Conservation (phyloP, 64 coral and sea anemone species). For the Pocillopora verrucosa region DNA sequence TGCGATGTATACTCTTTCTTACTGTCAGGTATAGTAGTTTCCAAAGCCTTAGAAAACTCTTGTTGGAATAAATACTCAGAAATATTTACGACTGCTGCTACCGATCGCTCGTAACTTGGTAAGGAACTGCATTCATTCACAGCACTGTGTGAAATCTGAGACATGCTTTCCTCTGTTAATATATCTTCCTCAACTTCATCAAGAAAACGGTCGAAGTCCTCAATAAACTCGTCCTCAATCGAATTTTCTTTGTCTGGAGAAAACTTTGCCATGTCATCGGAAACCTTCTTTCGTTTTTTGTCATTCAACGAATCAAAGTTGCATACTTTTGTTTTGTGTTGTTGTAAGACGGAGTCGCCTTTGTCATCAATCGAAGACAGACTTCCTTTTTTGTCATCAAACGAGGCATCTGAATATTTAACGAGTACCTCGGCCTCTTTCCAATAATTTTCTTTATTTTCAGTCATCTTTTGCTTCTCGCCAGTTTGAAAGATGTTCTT, state of each 20-base stretch:
- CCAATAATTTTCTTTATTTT: too few relatives aligned
- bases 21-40: too few relatives aligned
- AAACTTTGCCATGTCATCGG: neutral
- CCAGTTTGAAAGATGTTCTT: too few relatives aligned
- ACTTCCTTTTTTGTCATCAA: too few relatives aligned
- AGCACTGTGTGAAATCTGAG: neutral
- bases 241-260: neutral
- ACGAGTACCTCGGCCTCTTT: too few relatives aligned
- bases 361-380: too few relatives aligned
- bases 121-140: neutral
- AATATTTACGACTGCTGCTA: constrained; percentile 20
- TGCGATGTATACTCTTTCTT: too few relatives aligned
- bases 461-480: too few relatives aligned
- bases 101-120: neutral
- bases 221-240: neutral
- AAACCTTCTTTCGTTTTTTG: neutral
- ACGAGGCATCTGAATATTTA: too few relatives aligned
- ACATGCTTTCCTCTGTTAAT: neutral
- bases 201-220: constrained; percentile 8
- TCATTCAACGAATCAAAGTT: neutral
- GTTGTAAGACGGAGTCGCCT: too few relatives aligned
- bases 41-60: neutral
- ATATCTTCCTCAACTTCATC: constrained; percentile 8
- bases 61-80: neutral
- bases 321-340: too few relatives aligned